Evolutionary conservation across 2,113 vertebrate genomes (phyloP).

Genomic region (Asarcornis scutulata): DNA sequence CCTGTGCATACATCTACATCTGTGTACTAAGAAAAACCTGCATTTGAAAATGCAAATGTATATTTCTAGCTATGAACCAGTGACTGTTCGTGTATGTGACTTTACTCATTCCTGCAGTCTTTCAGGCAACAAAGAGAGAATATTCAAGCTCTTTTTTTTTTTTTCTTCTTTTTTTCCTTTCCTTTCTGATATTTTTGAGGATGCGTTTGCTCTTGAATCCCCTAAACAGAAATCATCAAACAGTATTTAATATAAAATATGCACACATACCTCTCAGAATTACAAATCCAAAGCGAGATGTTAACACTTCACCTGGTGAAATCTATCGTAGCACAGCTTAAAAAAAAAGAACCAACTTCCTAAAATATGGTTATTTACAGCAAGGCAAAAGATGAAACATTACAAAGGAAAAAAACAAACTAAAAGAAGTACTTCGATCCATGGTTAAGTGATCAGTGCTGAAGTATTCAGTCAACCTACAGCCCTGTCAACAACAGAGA

Average conservation of each 20-base stretch:
- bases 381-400: background rate
- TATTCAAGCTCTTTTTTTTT: background rate
- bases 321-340: background rate
- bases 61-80: background rate
- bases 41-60: background rate
- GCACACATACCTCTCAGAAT: too few relatives aligned
- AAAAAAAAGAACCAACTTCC: background rate
- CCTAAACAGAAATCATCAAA: background rate
- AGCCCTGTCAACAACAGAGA: background rate
- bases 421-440: background rate
- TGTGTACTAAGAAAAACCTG: background rate
- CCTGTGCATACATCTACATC: background rate
- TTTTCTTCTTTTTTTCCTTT: background rate
- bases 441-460: fast-evolving
- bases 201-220: background rate
- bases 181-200: background rate
- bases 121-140: background rate
- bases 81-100: background rate
- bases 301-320: conserved; percentile 59
- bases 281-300: background rate
- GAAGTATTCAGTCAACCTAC: background rate
- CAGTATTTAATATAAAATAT: background rate
- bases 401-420: background rate
- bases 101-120: background rate
- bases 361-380: background rate